phyloP scores from a whole-genome alignment of 2,888 invertebrate species.

The Morpho helenor region DNA sequence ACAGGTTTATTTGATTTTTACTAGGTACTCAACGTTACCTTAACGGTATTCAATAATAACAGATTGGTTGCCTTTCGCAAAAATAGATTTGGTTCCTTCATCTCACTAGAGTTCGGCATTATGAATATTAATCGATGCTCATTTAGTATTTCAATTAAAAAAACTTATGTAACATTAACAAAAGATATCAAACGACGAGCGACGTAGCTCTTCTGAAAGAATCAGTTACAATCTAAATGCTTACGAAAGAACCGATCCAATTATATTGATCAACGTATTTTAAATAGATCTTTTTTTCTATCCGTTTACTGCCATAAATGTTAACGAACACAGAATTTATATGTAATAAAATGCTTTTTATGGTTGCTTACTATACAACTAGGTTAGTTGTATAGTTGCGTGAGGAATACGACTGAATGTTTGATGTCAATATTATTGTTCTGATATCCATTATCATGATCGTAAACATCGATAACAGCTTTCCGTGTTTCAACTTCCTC shows the following conservation, averaged over 20 bases:
- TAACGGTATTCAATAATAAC: conserved; percentile 4
- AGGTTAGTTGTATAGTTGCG: conserved; percentile 35
- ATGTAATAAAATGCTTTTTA: conserved; percentile 37
- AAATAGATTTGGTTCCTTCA: conserved; percentile 5
- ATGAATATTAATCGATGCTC: neutral
- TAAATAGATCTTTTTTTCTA: conserved; percentile 5
- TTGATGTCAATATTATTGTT: conserved; percentile 34
- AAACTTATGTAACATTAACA: neutral
- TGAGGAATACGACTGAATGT: conserved; percentile 39
- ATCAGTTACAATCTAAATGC: conserved; percentile 3
- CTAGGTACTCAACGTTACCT: neutral
- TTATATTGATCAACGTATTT: neutral
- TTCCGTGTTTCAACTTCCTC: conserved; percentile 27
- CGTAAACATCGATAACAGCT: conserved; percentile 35
- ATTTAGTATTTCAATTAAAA: neutral
- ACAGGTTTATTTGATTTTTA: too few species aligned
- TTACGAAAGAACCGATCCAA: conserved; percentile 2
- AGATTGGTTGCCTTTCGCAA: conserved; percentile 10
- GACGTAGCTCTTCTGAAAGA: conserved; percentile 2
- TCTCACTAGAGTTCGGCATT: neutral
- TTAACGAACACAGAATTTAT: neutral
- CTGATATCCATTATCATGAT: conserved; percentile 43
- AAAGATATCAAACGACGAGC: neutral
- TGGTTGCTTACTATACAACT: conserved; percentile 22
- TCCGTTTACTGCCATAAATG: conserved; percentile 4